Base-by-base conservation (phyloP, 2,113 vertebrate genomes). In the Rhinolophus sinicus region DNA sequence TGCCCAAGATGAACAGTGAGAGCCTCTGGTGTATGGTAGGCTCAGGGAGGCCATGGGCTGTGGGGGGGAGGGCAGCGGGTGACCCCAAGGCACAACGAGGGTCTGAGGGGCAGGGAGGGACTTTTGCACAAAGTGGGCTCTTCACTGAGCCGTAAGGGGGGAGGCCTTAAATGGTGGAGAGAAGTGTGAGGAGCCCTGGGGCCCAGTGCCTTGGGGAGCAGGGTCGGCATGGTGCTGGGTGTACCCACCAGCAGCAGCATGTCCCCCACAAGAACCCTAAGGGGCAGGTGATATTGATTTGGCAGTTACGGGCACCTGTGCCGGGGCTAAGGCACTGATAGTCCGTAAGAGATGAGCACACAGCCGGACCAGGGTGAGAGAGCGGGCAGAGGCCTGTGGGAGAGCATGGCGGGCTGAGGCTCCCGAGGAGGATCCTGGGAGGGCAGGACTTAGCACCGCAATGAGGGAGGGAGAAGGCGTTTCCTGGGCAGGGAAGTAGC, bases 351-450 rank as follows among this genome's bases (percentile, higher is more conserved):
- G 75, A 26, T 2, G 26, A 33, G 38, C 24, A 0, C 30, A 8
- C 14, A 67, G 12, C 50, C 8, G 35, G 8, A 18, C 38, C 21
- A 38, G 60, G 60, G n/a, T 73, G 50, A 22, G 0, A 21, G 6
- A 14, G 2, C 10, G 11, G 38, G 21, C 26, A 24, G 30, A 9
- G 16, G 3, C 2, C 10, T 30, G 0, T 22, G 24, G 0, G 2
- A n/a, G 64, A 3, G 21, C 64, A 11, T 4, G 5, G 14, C 0
- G 3, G 24, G 50, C 38, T 8, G 16, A 4, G 12, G 11, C 30
- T 12, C 75, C 26, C 8, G 8, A 8, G 58, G 22, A 73, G 50
- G 38, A 30, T 21, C 81, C 22, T 3, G 3, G 62, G n/a, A 7
- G 0, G n/a, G 33, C 26, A 18, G 76, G 30, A 40, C 12, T 28